Evolutionary conservation across 2,888 invertebrate genomes (phyloP), one percentile per base, ranked within the genome.

Genomic region (Prosapia bicincta): DNA sequence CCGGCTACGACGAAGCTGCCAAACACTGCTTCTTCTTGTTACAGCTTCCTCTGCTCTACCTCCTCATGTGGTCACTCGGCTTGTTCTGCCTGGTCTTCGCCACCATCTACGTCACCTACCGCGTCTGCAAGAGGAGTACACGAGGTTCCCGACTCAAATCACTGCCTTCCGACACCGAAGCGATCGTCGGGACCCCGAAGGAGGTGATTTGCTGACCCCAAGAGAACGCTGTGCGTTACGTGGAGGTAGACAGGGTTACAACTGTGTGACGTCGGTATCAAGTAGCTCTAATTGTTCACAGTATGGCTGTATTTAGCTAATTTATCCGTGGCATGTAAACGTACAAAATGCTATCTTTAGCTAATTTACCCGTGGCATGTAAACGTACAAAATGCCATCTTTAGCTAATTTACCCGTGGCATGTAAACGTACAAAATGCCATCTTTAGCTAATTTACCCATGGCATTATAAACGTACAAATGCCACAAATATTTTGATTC

Each of bases 121-220:
- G 69, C 15, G 92, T 93, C 75, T 87, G 26, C 71, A 87, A 38
- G 68, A 74, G 77, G 0, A 15, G 13, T 13, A 38, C 78, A 26
- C 75, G 78, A 20, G 93, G 94, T 84, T 93, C 93, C 80, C 89
- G 93, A 5, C 88, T 80, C 67, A 80, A 80, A 71, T 77, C 80
- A 66, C 77, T 80, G 43, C 79, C 80, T 76, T 92, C 92, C 28
- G 94, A 94, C 85, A 80, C 82, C n/a, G 82, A 82, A 30, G 79
- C 82, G n/a, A 81, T 82, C 68, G 79, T 81, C 66, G 80, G 81
- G 71, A 93, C 94, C 80, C 93, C 93, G 79, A 94, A 94, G 85
- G 94, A 94, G 86, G 93, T 94, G 87, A 94, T 95, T 90, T 94
- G 95, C 95, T 95, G 95, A 95, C 95, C 94, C 90, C 76, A 79